Evolutionary conservation across 2,113 vertebrate species (phyloP).

Genomic region (Microcebus jonahi): DNA sequence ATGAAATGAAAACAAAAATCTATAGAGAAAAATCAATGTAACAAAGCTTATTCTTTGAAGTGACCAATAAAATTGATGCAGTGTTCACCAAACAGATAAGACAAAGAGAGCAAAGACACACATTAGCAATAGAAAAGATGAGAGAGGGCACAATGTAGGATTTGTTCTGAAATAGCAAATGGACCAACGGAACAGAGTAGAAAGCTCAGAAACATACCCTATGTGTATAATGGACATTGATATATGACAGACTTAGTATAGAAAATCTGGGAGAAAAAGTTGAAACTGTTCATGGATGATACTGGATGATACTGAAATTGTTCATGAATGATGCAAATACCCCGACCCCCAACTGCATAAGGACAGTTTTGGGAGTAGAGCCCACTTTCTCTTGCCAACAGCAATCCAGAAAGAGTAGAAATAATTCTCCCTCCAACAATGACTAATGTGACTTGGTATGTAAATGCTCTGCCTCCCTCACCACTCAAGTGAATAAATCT

Average conservation of each 20-base stretch:
- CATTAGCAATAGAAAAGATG: fast-evolving
- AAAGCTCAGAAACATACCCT: background rate
- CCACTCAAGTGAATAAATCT: background rate
- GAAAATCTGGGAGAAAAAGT: background rate
- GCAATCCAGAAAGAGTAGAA: background rate
- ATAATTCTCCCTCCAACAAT: background rate
- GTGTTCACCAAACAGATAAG: background rate
- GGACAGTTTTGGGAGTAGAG: background rate
- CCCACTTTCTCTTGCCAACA: background rate
- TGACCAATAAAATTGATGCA: too few species aligned
- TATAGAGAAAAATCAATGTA: background rate
- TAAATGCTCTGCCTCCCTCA: background rate
- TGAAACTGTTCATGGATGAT: background rate
- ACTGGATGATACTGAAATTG: background rate
- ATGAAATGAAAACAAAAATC: background rate
- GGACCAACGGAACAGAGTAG: too few species aligned
- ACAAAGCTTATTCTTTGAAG: background rate
- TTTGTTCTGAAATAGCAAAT: background rate
- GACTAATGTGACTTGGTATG: background rate
- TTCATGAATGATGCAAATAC: background rate
- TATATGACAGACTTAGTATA: background rate
- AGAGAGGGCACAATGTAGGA: background rate
- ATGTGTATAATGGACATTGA: background rate
- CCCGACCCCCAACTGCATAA: background rate
- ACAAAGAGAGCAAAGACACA: background rate